Base-by-base conservation (phyloP, 2,797 vertebrate genomes). In the Sibirionetta formosa region DNA sequence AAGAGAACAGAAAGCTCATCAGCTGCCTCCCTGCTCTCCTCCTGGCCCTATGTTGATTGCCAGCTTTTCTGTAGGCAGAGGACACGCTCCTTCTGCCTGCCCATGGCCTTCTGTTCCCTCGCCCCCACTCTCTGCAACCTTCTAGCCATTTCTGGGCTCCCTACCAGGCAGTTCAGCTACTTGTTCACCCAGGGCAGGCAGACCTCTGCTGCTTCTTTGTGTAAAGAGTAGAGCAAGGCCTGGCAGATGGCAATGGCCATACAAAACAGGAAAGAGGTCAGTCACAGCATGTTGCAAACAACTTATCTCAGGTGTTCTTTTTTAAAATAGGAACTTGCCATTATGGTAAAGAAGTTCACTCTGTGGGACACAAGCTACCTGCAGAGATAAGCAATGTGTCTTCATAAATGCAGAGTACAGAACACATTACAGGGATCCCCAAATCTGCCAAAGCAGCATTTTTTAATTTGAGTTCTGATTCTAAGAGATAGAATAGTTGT, bases 221-320 rank as follows among this genome's bases (percentile, higher is more conserved):
- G 22, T 60, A 33, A 65, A 75, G 57, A 20, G 8, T 1, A 50
- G 40, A 79, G 53, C 40, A 78, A 79, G 85, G 66, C 50, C 54
- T 10, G 11, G 65, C 96, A 97, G 95, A 88, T 96, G 92, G 95
- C 66, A 82, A 11, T 69, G 58, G 73, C 89, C 75, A 77, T 14
- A 51, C 63, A 60, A 82, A 81, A 44, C 20, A 17, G 84, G 76
- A 93, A 90, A 22, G 33, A 61, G 20, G 40, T 82, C 24, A 73
- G 26, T 88, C 40, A 56, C 77, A 92, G 56, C 5, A 0, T 77
- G 40, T 61, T 94, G 53, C 58, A 71, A 54, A 50, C 50, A 77
- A 44, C 53, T 54, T 82, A 5, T 50, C 68, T 91, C 84, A 96
- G 92, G 88, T 91, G 68, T 82, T 92, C 60, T 69, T 83, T 71